A percentile compares a stretch with the other conserved stretches of the same genome.
Evolutionary conservation across 1,140 invertebrate genomes (phyloP).

Genomic region (Catajapyx aquilonaris): DNA sequence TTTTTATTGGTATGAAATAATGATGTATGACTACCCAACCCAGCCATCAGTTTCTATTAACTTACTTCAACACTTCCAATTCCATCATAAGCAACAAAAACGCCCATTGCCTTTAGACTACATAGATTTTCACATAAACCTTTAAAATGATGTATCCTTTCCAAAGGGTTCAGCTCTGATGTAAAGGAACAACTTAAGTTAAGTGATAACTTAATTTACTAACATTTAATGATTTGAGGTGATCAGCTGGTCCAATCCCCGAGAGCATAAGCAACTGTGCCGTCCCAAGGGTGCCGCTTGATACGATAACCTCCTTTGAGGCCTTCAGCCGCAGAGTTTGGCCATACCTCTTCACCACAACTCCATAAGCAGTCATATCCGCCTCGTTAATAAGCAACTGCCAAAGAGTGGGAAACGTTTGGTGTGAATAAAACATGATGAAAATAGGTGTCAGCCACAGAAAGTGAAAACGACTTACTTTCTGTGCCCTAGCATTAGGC

Average conservation of each 20-base stretch:
- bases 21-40: too few relatives aligned
- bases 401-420: neutral
- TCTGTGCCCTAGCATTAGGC: neutral
- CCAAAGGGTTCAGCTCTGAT: too few relatives aligned
- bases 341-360: neutral
- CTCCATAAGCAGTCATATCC: neutral
- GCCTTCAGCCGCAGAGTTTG: slow-evolving; percentile 1
- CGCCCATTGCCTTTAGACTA: too few relatives aligned
- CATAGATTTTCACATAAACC: too few relatives aligned
- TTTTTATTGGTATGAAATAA: too few relatives aligned
- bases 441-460: neutral
- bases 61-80: too few relatives aligned
- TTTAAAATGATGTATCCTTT: too few relatives aligned
- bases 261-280: slow-evolving; percentile 21
- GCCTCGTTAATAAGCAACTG: neutral
- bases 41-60: too few relatives aligned
- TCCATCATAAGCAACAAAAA: too few relatives aligned
- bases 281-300: slow-evolving; percentile 13
- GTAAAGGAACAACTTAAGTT: neutral
- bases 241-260: slow-evolving; percentile 20
- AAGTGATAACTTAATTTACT: slow-evolving; percentile 2
- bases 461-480: neutral
- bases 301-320: slow-evolving; percentile 16
- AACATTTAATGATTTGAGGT: slow-evolving; percentile 15
- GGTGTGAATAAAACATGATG: neutral